phyloP scores from a whole-genome alignment of 1,140 invertebrate genomes.

The Mycetomoellerius zeteki region DNA sequence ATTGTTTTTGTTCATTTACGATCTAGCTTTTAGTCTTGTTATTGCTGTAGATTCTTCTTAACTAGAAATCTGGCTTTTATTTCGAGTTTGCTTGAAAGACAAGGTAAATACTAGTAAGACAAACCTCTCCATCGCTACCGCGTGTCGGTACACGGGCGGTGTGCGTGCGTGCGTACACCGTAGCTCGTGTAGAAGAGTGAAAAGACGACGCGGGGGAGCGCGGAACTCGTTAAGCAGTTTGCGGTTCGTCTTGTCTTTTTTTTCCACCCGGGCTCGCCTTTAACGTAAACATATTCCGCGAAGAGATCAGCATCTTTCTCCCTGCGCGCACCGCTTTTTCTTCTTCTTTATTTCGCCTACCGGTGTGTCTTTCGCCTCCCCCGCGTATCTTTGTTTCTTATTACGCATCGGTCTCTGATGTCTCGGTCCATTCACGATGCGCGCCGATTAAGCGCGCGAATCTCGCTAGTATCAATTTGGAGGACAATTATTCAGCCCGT shows the following conservation, averaged over 20 bases:
- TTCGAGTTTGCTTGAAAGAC: background rate
- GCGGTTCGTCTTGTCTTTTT: slow-evolving; percentile 77
- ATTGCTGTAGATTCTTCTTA: background rate
- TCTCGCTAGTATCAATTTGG: slow-evolving; percentile 1
- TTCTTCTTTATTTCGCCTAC: slow-evolving; percentile 64
- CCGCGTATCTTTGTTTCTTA: slow-evolving; percentile 38
- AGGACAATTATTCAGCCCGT: background rate
- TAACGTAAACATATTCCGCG: slow-evolving; percentile 82
- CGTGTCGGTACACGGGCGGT: background rate
- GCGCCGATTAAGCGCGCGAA: slow-evolving; percentile 19
- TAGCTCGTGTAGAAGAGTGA: slow-evolving; percentile 67
- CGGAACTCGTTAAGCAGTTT: slow-evolving; percentile 82
- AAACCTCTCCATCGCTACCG: slow-evolving; percentile 56
- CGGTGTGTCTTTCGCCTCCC: slow-evolving; percentile 52
- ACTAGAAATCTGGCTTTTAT: background rate
- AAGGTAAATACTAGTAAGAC: slow-evolving; percentile 14
- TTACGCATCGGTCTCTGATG: slow-evolving; percentile 42
- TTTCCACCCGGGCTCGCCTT: slow-evolving; percentile 70
- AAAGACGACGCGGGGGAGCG: slow-evolving; percentile 53
- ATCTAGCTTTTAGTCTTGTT: background rate
- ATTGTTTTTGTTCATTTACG: background rate
- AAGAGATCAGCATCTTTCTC: slow-evolving; percentile 74
- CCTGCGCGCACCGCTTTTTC: slow-evolving; percentile 55
- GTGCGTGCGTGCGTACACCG: slow-evolving; percentile 58
- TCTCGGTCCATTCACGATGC: slow-evolving; percentile 40